A percentile compares a stretch with the other conserved stretches of the same genome.
These are phyloP conservation scores for Synanceia verrucosa DNA, from an alignment of 2,797 vertebrate species.

Conservation along the genomic window DNA sequence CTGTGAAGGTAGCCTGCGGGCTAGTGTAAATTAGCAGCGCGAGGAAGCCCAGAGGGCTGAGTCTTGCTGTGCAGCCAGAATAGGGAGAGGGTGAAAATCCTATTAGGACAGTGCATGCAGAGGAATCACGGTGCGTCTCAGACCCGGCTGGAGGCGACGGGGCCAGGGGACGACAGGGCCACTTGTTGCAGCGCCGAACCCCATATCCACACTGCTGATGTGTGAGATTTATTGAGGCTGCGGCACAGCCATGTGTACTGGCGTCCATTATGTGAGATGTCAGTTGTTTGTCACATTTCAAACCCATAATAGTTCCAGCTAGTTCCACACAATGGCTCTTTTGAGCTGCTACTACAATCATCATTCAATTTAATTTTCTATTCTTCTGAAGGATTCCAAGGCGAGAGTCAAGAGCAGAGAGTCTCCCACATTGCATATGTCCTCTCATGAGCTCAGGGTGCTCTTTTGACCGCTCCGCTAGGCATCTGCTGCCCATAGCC, in stretches of 20 bases:
- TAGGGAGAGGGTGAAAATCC: conserved; percentile 70
- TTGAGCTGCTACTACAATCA: conserved; percentile 68
- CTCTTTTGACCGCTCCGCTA: conserved; percentile 80
- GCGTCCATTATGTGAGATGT: conserved; percentile 65
- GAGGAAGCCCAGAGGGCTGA: conserved; percentile 82
- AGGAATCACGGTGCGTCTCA: conserved; percentile 64
- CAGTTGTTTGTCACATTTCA: conserved; percentile 79
- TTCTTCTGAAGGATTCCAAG: conserved; percentile 67
- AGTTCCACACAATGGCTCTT: conserved; percentile 69
- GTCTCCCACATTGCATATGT: conserved; percentile 80
- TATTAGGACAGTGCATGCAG: conserved; percentile 65
- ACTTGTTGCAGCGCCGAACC: conserved; percentile 69
- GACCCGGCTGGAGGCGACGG: conserved; percentile 25
- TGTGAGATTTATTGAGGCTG: conserved; percentile 60
- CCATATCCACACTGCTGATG: conserved; percentile 31
- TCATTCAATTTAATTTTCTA: conserved; percentile 77
- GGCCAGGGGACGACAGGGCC: conserved; percentile 44
- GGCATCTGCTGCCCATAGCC: conserved; percentile 85
- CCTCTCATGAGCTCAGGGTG: conserved; percentile 66
- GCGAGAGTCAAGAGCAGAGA: conserved; percentile 42
- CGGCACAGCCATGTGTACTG: conserved; percentile 48
- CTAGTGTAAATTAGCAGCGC: conserved; percentile 84
- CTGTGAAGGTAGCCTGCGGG: conserved; percentile 86
- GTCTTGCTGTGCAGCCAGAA: conserved; percentile 82
- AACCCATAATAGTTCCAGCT: conserved; percentile 73